Percentiles rank a stretch among this genome's conserved stretches.
These are phyloP conservation scores for Hyles vespertilio DNA, from an alignment of 1,140 invertebrate species.

Conservation along the genomic window DNA sequence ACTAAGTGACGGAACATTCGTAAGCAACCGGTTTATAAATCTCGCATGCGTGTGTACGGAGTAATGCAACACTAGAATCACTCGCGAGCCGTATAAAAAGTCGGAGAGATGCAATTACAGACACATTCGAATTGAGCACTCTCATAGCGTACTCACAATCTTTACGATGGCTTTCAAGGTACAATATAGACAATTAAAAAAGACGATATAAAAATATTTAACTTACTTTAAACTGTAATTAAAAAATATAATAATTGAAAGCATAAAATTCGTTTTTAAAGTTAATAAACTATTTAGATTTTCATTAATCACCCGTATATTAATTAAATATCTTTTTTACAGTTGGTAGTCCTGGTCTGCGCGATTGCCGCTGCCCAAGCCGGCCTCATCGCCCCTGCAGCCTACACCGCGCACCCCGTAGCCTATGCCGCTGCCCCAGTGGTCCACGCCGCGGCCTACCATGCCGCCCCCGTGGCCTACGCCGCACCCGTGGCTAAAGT, in stretches of 20 bases:
- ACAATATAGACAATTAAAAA: not conserved
- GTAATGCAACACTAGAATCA: conserved; percentile 46
- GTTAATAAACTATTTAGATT: too few relatives aligned
- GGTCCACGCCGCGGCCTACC: conserved; percentile 37
- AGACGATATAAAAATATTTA: not conserved
- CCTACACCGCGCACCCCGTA: conserved; percentile 43
- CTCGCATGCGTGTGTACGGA: conserved; percentile 25
- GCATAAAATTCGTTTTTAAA: too few relatives aligned
- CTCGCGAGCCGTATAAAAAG: conserved; percentile 50
- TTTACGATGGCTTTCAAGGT: conserved; percentile 66
- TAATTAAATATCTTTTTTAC: conserved; percentile 21
- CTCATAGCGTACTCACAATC: conserved; percentile 44
- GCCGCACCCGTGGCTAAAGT: conserved; percentile 34
- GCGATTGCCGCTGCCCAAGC: conserved; percentile 42
- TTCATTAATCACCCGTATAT: too few relatives aligned
- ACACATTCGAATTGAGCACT: conserved; percentile 62
- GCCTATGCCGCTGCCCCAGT: conserved; percentile 47
- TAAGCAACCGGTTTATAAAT: conserved; percentile 42
- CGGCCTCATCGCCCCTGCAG: conserved; percentile 38
- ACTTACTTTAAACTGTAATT: not conserved
- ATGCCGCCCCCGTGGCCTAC: conserved; percentile 33
- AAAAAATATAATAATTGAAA: too few relatives aligned
- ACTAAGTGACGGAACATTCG: conserved; percentile 21
- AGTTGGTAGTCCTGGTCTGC: conserved; percentile 53
- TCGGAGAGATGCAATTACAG: conserved; percentile 27